phyloP scores from a whole-genome alignment of 2,113 vertebrate species.

The Erpornis zantholeuca region DNA sequence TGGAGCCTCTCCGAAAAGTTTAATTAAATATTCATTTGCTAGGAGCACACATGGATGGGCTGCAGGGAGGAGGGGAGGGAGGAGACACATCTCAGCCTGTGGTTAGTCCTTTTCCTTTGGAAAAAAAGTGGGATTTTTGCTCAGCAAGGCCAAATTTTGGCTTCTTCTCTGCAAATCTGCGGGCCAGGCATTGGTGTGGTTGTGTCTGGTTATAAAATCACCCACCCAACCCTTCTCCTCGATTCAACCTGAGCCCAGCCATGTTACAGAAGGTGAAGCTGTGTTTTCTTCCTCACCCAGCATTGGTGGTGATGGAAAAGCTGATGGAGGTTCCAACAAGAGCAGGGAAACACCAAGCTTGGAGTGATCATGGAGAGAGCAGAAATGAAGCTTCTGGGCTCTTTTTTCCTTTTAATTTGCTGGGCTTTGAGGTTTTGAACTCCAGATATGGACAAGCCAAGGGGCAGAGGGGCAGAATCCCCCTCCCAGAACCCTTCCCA shows the following conservation, averaged over 20 bases:
- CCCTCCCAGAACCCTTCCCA: background rate
- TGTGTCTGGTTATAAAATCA: background rate
- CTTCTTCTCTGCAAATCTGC: background rate
- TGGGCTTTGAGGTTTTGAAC: background rate
- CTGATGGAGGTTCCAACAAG: too few relatives aligned
- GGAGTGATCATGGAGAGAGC: fast-evolving
- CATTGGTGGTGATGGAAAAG: background rate
- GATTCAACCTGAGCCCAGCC: background rate
- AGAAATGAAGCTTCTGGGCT: background rate
- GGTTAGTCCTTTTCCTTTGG: background rate
- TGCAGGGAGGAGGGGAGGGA: background rate
- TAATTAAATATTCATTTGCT: background rate
- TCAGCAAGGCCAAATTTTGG: background rate
- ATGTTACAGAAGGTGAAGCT: too few relatives aligned
- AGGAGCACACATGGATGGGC: background rate
- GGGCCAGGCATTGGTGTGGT: fast-evolving
- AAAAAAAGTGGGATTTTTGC: background rate
- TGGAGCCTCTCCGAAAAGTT: background rate
- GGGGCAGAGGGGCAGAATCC: background rate
- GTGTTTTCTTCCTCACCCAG: background rate
- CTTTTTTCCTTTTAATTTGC: background rate
- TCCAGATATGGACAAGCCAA: background rate
- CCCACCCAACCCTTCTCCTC: background rate
- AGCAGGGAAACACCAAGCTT: background rate
- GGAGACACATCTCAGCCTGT: background rate